Evolutionary conservation across 1,140 invertebrate genomes (phyloP).

Genomic region (Musca vetustissima): DNA sequence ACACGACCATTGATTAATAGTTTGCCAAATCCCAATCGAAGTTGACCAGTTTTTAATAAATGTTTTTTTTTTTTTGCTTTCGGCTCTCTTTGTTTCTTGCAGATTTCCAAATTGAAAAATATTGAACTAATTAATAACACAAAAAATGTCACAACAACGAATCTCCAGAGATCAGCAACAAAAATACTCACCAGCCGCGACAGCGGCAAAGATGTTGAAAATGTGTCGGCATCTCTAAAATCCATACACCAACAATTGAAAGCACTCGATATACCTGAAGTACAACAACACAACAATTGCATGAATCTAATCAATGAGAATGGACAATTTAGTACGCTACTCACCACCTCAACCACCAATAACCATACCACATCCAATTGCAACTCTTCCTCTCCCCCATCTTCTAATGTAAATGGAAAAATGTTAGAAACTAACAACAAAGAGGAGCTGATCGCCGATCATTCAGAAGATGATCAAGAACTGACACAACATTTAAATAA

Average conservation of each 20-base stretch:
- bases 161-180: conserved; percentile 23
- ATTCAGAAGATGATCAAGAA: conserved; percentile 24
- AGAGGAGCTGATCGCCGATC: conserved; percentile 25
- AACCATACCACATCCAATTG: neutral
- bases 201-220: conserved; percentile 23
- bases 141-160: conserved; percentile 39
- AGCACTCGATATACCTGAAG: conserved; percentile 5
- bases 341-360: neutral
- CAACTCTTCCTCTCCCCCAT: neutral
- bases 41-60: no score
- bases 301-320: neutral
- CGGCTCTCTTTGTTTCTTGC: conserved; percentile 29
- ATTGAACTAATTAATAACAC: conserved; percentile 54
- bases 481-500: conserved; percentile 18
- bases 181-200: conserved; percentile 26
- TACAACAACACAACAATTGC: conserved; percentile 5
- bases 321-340: neutral
- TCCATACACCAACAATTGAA: conserved; percentile 1
- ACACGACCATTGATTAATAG: no score
- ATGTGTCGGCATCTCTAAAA: conserved; percentile 29
- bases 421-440: neutral
- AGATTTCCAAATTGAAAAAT: conserved; percentile 56
- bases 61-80: neutral
- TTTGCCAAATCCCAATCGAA: no score
- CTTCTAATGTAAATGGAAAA: neutral